Conservation (phyloP, 2,113 vertebrate species). For the Gavia stellata region DNA sequence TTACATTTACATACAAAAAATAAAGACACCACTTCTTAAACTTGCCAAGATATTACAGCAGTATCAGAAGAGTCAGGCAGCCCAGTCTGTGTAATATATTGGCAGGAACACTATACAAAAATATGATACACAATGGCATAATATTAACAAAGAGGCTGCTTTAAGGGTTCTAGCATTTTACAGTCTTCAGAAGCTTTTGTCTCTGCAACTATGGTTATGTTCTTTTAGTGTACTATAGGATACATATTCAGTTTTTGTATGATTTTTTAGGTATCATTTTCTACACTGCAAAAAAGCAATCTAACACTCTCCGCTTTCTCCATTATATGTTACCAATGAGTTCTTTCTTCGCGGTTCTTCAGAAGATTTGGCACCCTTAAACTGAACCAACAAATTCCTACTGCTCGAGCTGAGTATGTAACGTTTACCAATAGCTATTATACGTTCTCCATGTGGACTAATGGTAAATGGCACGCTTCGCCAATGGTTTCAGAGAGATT, state of each 20-base stretch:
- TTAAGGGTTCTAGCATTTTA: not conserved
- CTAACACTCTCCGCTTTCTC: not conserved
- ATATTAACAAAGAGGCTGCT: not conserved
- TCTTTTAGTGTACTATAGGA: not conserved
- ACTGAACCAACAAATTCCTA: not conserved
- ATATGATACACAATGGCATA: not conserved
- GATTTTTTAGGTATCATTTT: not conserved
- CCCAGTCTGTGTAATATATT: not conserved
- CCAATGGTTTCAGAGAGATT: not conserved
- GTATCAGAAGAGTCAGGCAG: not conserved
- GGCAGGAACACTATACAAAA: not conserved
- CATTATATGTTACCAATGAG: not conserved
- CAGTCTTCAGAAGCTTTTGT: not conserved
- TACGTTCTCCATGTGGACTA: not conserved
- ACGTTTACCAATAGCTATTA: not conserved
- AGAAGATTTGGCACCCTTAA: not conserved
- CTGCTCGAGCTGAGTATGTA: not conserved
- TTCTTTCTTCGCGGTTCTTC: not conserved
- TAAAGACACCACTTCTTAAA: not conserved
- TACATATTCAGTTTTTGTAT: not conserved
- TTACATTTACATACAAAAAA: not conserved
- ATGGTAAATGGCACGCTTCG: not conserved
- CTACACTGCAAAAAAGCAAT: not conserved
- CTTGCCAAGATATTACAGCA: not conserved
- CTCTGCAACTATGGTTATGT: not conserved